Evolutionary conservation across 2,113 vertebrate genomes (phyloP).

Genomic region (Etheostoma spectabile): DNA sequence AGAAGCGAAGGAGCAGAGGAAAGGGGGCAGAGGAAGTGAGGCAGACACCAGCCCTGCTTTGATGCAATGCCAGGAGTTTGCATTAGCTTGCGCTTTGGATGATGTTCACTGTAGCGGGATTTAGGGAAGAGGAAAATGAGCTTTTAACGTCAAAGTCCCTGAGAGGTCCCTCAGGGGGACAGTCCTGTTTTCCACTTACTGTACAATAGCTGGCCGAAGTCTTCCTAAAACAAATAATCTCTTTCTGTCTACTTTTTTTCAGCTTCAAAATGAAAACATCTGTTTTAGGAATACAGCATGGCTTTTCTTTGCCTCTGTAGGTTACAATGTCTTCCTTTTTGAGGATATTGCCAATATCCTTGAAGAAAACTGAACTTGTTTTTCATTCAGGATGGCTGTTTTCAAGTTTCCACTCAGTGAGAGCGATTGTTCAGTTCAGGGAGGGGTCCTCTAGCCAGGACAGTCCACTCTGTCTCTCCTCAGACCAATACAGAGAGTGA

Average conservation of each 20-base stretch:
- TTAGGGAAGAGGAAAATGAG: conserved; percentile 57
- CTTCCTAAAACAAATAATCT: conserved; percentile 37
- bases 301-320: conserved; percentile 7
- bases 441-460: conserved; percentile 31
- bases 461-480: conserved; percentile 33
- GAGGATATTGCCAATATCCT: conserved; percentile 30
- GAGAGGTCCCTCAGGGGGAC: conserved; percentile 59
- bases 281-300: conserved; percentile 40
- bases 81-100: conserved; percentile 67
- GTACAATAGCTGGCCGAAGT: conserved; percentile 40
- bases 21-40: conserved; percentile 73
- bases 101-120: conserved; percentile 53
- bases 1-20: conserved; percentile 31
- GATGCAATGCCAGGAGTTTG: conserved; percentile 75
- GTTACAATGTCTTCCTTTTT: not conserved
- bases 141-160: conserved; percentile 63
- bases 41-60: conserved; percentile 73
- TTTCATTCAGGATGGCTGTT: conserved; percentile 27
- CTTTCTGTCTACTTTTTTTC: conserved; percentile 1
- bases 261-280: conserved; percentile 46
- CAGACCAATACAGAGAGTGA: conserved; percentile 27
- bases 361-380: conserved; percentile 17
- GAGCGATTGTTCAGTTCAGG: conserved; percentile 29
- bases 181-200: conserved; percentile 57
- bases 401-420: conserved; percentile 19